A percentile compares a stretch with the other conserved stretches of the same genome.
Evolutionary conservation across 2,797 vertebrate species (phyloP).

Genomic region (Gymnocypris eckloni): DNA sequence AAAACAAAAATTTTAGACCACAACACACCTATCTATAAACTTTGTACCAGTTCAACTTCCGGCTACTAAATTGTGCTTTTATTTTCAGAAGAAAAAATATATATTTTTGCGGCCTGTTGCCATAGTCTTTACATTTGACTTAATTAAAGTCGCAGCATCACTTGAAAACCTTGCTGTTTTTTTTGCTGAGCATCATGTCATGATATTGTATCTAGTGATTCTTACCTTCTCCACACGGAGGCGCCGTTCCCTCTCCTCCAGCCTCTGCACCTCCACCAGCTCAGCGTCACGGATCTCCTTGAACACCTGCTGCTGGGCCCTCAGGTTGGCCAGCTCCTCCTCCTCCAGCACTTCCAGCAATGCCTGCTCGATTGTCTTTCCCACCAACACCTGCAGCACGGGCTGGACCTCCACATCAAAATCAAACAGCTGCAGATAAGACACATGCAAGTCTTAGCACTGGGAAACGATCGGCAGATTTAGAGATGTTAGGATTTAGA

Average conservation of each 20-base stretch:
- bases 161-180: neutral
- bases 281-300: constrained; percentile 83
- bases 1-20: neutral
- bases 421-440: constrained; percentile 86
- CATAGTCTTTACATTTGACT: neutral
- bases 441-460: constrained; percentile 22
- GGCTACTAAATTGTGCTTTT: neutral
- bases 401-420: constrained; percentile 93
- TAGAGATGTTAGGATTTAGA: neutral
- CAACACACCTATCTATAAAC: neutral
- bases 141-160: neutral
- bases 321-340: constrained; percentile 87
- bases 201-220: neutral
- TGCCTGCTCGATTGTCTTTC: constrained; percentile 91
- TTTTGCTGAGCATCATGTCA: neutral
- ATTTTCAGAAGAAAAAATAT: neutral
- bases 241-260: constrained; percentile 89
- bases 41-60: neutral
- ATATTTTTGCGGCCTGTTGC: neutral
- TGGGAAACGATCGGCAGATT: neutral
- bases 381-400: constrained; percentile 88
- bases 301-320: constrained; percentile 77
- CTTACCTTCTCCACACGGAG: constrained; percentile 85
- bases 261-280: constrained; percentile 86
- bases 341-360: constrained; percentile 94